phyloP scores from a whole-genome alignment of 2,113 vertebrate species.

The Parus major region DNA sequence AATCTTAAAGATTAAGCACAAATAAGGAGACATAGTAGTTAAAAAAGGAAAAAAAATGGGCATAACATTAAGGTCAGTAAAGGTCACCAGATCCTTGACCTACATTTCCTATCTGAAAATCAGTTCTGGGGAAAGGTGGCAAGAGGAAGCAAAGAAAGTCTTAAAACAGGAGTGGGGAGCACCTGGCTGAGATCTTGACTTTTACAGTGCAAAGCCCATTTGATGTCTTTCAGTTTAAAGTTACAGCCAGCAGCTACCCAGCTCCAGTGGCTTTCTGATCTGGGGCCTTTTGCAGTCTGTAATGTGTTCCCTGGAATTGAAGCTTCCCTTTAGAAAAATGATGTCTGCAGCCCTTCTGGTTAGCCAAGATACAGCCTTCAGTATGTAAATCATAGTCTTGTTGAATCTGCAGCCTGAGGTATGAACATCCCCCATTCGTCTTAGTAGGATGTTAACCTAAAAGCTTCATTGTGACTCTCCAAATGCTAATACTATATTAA shows the following conservation, averaged over 20 bases:
- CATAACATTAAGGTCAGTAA: not conserved
- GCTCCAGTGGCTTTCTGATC: not conserved
- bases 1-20: not conserved
- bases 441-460: constrained; percentile 33
- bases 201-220: not conserved
- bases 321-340: not conserved
- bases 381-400: constrained; percentile 39
- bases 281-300: not conserved
- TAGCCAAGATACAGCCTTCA: not conserved
- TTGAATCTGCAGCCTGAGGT: constrained; percentile 42
- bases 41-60: not conserved
- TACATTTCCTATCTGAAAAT: not conserved
- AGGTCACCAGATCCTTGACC: not conserved
- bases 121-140: not conserved
- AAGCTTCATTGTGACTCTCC: constrained; percentile 1
- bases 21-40: not conserved
- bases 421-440: constrained; percentile 19
- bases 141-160: not conserved
- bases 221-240: constrained; percentile 29
- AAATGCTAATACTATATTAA: constrained; percentile 6
- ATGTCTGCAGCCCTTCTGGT: constrained; percentile 4
- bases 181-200: not conserved
- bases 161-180: not conserved
- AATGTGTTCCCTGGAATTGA: not conserved
- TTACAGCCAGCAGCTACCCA: not conserved